Percentiles rank a stretch among this genome's conserved stretches.
Evolutionary conservation across 2,888 invertebrate species (phyloP).

Genomic region (Papilio gigon): DNA sequence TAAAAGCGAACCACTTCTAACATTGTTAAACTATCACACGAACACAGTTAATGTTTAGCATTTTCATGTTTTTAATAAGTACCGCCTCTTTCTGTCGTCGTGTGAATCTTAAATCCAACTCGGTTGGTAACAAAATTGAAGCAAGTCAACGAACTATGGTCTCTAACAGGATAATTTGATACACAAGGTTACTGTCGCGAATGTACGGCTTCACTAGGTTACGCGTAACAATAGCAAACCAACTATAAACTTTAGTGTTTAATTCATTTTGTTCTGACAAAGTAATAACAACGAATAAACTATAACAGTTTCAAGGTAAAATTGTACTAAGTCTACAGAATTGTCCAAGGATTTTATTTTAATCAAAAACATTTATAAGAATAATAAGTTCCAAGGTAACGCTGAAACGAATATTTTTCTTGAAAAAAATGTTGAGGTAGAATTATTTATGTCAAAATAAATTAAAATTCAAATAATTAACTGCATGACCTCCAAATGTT

Average conservation of each 20-base stretch:
- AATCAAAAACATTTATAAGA: not conserved
- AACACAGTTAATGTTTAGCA: too few species aligned
- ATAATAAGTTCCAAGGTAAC: constrained; percentile 19
- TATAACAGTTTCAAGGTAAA: too few species aligned
- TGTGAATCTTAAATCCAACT: too few species aligned
- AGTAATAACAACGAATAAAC: too few species aligned
- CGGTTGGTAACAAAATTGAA: constrained; percentile 1
- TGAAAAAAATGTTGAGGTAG: not conserved
- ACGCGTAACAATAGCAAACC: not conserved
- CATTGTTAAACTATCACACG: too few species aligned
- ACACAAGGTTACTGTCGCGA: constrained; percentile 23
- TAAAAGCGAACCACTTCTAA: too few species aligned
- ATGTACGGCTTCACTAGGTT: not conserved
- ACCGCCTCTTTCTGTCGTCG: too few species aligned
- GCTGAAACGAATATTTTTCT: not conserved
- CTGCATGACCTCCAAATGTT: not conserved
- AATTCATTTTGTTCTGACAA: not conserved
- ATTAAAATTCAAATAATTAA: not conserved
- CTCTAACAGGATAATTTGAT: not conserved
- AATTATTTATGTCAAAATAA: not conserved
- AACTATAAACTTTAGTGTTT: not conserved
- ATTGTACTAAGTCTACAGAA: not conserved
- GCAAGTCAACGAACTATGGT: constrained; percentile 23
- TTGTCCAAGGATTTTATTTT: constrained; percentile 22
- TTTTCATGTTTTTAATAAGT: too few species aligned